phyloP scores from a whole-genome alignment of 2,113 vertebrate genomes.

The Aphelocoma coerulescens region DNA sequence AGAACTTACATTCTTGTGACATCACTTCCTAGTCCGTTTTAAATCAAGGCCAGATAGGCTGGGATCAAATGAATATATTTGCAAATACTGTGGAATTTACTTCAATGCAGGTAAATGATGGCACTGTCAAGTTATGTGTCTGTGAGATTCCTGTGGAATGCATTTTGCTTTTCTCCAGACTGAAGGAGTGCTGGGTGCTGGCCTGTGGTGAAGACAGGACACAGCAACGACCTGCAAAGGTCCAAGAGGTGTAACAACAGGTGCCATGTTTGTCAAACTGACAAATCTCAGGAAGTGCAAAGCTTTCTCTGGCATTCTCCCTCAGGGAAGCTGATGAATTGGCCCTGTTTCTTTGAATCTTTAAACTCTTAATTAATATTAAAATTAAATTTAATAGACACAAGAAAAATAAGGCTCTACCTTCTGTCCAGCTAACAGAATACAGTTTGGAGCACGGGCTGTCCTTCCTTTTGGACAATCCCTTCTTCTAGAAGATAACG shows the following conservation, averaged over 20 bases:
- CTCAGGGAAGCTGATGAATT: background rate
- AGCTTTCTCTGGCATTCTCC: background rate
- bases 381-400: background rate
- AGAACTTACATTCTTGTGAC: fast-evolving
- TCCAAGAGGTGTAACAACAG: background rate
- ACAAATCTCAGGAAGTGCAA: background rate
- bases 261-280: background rate
- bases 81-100: background rate
- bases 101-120: background rate
- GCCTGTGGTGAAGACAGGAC: background rate
- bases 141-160: background rate
- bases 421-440: background rate
- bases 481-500: background rate
- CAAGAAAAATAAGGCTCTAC: background rate
- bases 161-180: background rate
- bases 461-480: background rate
- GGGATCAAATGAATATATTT: background rate
- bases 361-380: background rate
- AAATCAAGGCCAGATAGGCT: background rate
- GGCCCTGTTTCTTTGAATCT: background rate
- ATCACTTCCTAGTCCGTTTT: background rate
- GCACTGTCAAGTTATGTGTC: background rate
- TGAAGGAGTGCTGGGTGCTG: background rate
- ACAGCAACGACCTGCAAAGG: background rate
- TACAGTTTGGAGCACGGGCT: background rate